phyloP scores from a whole-genome alignment of 2,888 invertebrate genomes.

The Hanleya hanleyi region DNA sequence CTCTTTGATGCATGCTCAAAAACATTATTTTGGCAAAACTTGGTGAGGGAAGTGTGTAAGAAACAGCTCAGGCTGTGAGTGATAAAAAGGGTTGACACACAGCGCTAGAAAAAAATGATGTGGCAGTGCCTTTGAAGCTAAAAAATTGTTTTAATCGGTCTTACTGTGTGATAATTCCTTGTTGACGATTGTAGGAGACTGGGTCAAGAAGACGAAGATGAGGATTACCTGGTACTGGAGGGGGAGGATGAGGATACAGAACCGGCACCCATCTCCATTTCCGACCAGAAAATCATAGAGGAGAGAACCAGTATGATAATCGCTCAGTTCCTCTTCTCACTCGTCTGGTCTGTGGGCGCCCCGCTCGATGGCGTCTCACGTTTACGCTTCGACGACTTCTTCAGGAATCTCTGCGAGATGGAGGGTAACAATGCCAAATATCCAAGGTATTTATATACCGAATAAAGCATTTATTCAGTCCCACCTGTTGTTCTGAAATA shows the following conservation, averaged over 20 bases:
- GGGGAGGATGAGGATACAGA: conserved; percentile 31
- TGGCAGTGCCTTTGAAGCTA: not conserved
- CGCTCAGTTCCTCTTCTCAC: conserved; percentile 69
- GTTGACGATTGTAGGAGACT: conserved; percentile 38
- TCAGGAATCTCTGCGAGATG: conserved; percentile 65
- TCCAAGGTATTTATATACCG: conserved; percentile 65
- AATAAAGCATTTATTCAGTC: too few relatives aligned
- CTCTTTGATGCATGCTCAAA: too few relatives aligned
- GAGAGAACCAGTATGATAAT: conserved; percentile 69
- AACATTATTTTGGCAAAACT: too few relatives aligned
- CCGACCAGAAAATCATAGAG: conserved; percentile 67
- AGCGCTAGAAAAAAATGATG: not conserved
- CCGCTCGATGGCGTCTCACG: conserved; percentile 66
- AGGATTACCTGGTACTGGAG: conserved; percentile 63
- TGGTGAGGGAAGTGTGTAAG: too few relatives aligned
- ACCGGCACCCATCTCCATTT: conserved; percentile 43
- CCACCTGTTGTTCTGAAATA: too few relatives aligned
- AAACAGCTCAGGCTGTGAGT: too few relatives aligned
- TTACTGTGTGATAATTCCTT: too few relatives aligned
- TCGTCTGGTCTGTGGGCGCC: conserved; percentile 72
- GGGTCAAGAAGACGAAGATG: conserved; percentile 65
- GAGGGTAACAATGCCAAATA: conserved; percentile 66
- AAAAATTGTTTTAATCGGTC: not conserved
- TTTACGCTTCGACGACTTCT: conserved; percentile 71
- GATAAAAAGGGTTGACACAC: conserved; percentile 20